Base-by-base conservation (phyloP, 2,797 vertebrate genomes). In the Oryzias sinensis region DNA sequence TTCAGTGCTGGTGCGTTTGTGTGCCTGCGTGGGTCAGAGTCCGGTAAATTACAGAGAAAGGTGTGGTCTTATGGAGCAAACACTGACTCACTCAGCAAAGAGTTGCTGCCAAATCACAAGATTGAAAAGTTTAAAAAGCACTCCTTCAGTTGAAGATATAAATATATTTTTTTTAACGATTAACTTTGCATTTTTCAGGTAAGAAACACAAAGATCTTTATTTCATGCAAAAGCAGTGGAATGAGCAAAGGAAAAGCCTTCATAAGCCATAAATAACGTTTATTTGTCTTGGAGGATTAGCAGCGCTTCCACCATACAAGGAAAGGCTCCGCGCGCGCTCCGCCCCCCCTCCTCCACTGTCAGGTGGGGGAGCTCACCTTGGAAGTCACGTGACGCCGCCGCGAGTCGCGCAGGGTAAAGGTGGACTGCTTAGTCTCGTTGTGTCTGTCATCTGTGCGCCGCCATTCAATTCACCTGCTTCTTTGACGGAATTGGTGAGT, bases 351-450 rank as follows among this genome's bases (percentile, higher is more conserved):
- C 48, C 42, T 54, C 53, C 53, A 45, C 48, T 14, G 27, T 54
- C 79, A 83, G 84, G 82, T 84, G 76, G 67, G 74, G 74, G 59
- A 49, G 53, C 50, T 74, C 74, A 84, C 84, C 72, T 84, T 24
- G 27, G 49, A 18, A 61, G 80, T 92, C 95, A 95, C 85, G 93
- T 96, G 95, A 95, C 81, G 24, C 75, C 69, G 68, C 62, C 29
- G 56, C 54, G 62, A 18, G 25, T 53, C 59, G 71, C 85, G 33
- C 85, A 63, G 93, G 93, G 91, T 93, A 90, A 94, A 95, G 94
- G 94, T 94, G 89, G 80, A 86, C 70, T 84, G 53, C 71, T 82
- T 72, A 84, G 85, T 70, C 61, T 24, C 4, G 60, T 56, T 3
- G 64, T 43, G 53, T 55, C 72, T 74, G 56, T 60, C 72, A 70